Evolutionary conservation across 1,140 invertebrate genomes (phyloP), one percentile per base, ranked within the genome.

Genomic region (Whitmania pigra): DNA sequence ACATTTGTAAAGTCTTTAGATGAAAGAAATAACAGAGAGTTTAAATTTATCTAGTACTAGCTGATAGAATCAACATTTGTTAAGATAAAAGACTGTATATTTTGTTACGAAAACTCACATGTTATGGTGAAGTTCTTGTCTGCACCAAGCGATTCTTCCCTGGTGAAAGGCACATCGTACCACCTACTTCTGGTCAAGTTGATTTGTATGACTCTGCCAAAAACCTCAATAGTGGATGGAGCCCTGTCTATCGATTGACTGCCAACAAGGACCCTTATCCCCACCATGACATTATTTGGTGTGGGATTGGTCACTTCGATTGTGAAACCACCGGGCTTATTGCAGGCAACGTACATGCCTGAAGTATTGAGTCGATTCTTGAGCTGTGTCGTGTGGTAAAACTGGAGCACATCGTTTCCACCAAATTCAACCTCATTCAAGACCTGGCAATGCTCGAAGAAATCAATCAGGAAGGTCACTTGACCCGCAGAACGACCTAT

Each of bases 91-190:
- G 22, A 63, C 57, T 18, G 9, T 2, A 22, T 17, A 20, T 63
- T 13, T 13, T 15, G 57, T 11, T 15, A 18, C 22, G 11, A 31
- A 63, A 25, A 75, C 78, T 79, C 75, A 81, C 80, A 94, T 54
- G 87, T 88, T n/a, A 97, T 87, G 0, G 86, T 87, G 1, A 96
- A 80, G 77, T 94, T 92, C 83, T 95, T 95, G 79, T 97, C 94
- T 25, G 92, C 91, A 76, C 89, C 88, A 4, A 97, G 81, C 68
- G 92, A 93, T 83, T 98, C 94, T 78, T 97, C 94, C 73, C 93
- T 85, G 0, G 93, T 94, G 55, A 97, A 86, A 0, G 94, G 93
- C 73, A 97, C 87, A 80, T 97, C 94, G 80, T 92, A 96, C 94
- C 94, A 97, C 18, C 94, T 87, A 75, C 88, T 88, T 67, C 91